A percentile compares a stretch with the other conserved stretches of the same genome.
Conservation (phyloP, 2,888 invertebrate genomes). For the Harpagoxenus sublaevis region DNA sequence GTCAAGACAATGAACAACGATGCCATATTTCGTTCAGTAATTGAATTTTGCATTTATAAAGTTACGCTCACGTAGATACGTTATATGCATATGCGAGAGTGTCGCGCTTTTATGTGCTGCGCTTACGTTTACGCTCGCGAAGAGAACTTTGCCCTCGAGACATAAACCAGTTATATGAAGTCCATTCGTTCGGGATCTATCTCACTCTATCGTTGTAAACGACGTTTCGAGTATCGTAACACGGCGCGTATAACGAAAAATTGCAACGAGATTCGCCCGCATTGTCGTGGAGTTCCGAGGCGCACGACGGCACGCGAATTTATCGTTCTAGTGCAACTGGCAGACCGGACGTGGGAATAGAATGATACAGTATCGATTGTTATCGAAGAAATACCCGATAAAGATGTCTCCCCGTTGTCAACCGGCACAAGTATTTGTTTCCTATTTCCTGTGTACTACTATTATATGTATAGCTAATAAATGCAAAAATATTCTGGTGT, state of each 20-base stretch:
- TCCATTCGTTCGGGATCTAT: conserved; percentile 43
- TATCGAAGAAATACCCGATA: conserved; percentile 43
- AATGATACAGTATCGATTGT: conserved; percentile 53
- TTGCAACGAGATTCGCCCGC: conserved; percentile 49
- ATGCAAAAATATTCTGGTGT: neutral
- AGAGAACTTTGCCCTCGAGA: conserved; percentile 46
- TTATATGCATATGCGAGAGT: neutral
- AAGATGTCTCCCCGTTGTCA: conserved; percentile 43
- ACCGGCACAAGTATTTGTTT: conserved; percentile 20
- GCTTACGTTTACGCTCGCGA: conserved; percentile 8
- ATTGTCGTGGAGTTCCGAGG: conserved; percentile 26
- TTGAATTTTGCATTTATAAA: conserved; percentile 53
- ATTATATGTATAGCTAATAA: conserved; percentile 2
- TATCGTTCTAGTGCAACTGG: conserved; percentile 41
- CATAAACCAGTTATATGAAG: conserved; percentile 51
- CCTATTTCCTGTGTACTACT: neutral
- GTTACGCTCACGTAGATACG: conserved; percentile 15
- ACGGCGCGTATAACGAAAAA: conserved; percentile 40
- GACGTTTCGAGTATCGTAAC: conserved; percentile 44
- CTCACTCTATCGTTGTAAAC: conserved; percentile 45
- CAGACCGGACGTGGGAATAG: conserved; percentile 48
- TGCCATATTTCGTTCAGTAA: conserved; percentile 38
- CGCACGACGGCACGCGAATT: conserved; percentile 44
- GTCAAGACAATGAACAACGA: conserved; percentile 15
- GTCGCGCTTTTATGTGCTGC: conserved; percentile 41